Conservation (phyloP, 1,140 invertebrate species). For the Temnothorax curvispinosus region DNA sequence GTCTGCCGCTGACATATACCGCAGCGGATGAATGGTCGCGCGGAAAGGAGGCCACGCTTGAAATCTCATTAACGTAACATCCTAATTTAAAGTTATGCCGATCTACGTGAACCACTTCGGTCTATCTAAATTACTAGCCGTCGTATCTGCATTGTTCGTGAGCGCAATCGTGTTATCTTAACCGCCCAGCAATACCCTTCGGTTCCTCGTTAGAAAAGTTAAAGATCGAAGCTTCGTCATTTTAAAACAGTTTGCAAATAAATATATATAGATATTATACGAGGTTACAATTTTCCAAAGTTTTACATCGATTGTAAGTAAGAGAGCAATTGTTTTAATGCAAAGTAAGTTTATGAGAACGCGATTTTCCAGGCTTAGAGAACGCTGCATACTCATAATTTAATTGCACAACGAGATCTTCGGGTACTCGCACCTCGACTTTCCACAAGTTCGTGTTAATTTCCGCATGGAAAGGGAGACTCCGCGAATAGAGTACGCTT, state of each 20-base stretch:
- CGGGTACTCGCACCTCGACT: constrained; percentile 16
- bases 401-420: constrained; percentile 44
- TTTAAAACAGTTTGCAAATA: constrained; percentile 5
- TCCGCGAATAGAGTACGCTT: constrained; percentile 28
- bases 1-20: constrained; percentile 48
- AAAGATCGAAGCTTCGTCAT: neutral
- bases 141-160: constrained; percentile 16
- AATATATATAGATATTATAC: neutral
- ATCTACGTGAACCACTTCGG: constrained; percentile 17
- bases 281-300: neutral
- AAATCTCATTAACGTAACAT: constrained; percentile 54
- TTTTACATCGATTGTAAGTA: neutral
- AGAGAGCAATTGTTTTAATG: neutral
- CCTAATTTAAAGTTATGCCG: constrained; percentile 58
- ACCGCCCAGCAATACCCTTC: neutral
- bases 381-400: constrained; percentile 14
- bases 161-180: constrained; percentile 40
- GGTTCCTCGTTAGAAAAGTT: neutral
- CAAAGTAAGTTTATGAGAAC: constrained; percentile 6
- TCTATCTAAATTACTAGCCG: constrained; percentile 49
- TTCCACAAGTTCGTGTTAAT: constrained; percentile 56
- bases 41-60: constrained; percentile 54
- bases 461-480: constrained; percentile 38
- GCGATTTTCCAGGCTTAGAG: constrained; percentile 17
- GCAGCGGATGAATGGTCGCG: constrained; percentile 31